These are phyloP conservation scores for Astropecten irregularis DNA, from an alignment of 53 echinoderm and acorn worm species.

Conservation along the genomic window DNA sequence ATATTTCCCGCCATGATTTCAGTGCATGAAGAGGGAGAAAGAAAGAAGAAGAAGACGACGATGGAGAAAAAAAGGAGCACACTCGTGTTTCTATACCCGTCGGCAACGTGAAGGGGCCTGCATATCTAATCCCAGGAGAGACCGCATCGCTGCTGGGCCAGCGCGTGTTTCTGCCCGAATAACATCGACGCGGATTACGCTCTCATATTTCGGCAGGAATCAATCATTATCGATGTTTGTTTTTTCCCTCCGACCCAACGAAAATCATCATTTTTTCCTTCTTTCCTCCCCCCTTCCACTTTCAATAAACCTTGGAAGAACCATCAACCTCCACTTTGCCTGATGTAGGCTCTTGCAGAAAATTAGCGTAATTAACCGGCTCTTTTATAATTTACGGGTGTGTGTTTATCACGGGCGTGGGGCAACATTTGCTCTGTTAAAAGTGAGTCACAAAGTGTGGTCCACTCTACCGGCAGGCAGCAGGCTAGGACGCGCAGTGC, in stretches of 20 bases:
- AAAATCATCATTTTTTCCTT: not conserved
- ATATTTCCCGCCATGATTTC: constrained; percentile 40
- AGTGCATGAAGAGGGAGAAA: not conserved
- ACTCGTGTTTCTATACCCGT: constrained; percentile 55
- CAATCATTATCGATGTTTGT: constrained; percentile 56
- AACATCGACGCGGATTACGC: constrained; percentile 54
- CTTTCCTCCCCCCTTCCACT: not conserved
- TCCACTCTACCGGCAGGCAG: too few relatives aligned
- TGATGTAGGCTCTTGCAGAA: constrained; percentile 19
- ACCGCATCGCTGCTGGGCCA: not conserved
- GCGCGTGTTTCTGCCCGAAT: constrained; percentile 25
- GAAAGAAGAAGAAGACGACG: not conserved
- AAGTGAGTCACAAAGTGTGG: constrained; percentile 60
- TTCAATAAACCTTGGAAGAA: too few relatives aligned
- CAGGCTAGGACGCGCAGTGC: not conserved
- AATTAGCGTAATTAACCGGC: constrained; percentile 50
- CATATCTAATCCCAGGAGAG: constrained; percentile 39
- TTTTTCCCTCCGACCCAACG: constrained; percentile 4
- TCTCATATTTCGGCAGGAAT: constrained; percentile 52
- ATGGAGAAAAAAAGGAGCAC: not conserved
- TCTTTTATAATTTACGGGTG: constrained; percentile 40
- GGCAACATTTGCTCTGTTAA: constrained; percentile 54
- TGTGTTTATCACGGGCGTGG: constrained; percentile 28
- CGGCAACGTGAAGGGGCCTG: constrained; percentile 43
- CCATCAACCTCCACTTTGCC: not conserved